A percentile compares a stretch with the other conserved stretches of the same genome.
Conservation (phyloP, 2,888 invertebrate species). For the Agriopis aurantiaria region DNA sequence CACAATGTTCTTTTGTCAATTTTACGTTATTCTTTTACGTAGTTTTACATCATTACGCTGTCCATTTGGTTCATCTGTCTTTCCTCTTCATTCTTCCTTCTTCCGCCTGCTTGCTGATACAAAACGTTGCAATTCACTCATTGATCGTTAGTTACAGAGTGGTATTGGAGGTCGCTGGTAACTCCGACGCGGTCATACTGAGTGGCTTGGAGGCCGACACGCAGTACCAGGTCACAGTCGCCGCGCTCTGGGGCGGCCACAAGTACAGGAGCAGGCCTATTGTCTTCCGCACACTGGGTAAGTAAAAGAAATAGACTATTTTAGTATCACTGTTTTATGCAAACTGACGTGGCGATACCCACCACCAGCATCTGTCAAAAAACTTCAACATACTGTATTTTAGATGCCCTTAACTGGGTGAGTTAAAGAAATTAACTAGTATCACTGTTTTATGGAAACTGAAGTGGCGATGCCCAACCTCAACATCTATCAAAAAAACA, state of each 20-base stretch:
- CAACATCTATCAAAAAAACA: too few species aligned
- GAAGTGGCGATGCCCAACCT: too few species aligned
- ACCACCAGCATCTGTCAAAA: too few species aligned
- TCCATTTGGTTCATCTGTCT: conserved; percentile 35
- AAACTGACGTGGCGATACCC: too few species aligned
- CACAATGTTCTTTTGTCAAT: background rate
- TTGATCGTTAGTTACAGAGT: conserved; percentile 95
- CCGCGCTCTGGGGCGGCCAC: conserved; percentile 93
- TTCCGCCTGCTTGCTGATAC: conserved; percentile 62
- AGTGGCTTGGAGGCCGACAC: conserved; percentile 94
- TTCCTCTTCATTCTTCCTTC: conserved; percentile 62
- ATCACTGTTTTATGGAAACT: too few species aligned
- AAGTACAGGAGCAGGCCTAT: conserved; percentile 94
- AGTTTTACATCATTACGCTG: conserved; percentile 9
- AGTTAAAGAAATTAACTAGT: too few species aligned
- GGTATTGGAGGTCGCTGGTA: conserved; percentile 95
- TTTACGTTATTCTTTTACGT: conserved; percentile 11
- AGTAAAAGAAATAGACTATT: conserved; percentile 49
- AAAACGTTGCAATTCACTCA: conserved; percentile 87
- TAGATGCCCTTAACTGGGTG: too few species aligned
- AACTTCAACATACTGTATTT: too few species aligned
- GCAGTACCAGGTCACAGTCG: conserved; percentile 95
- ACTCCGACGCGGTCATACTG: conserved; percentile 94
- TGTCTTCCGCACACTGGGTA: conserved; percentile 96
- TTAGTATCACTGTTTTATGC: background rate